These are phyloP conservation scores for Lynx canadensis DNA, from an alignment of 2,113 vertebrate species.

Conservation along the genomic window DNA sequence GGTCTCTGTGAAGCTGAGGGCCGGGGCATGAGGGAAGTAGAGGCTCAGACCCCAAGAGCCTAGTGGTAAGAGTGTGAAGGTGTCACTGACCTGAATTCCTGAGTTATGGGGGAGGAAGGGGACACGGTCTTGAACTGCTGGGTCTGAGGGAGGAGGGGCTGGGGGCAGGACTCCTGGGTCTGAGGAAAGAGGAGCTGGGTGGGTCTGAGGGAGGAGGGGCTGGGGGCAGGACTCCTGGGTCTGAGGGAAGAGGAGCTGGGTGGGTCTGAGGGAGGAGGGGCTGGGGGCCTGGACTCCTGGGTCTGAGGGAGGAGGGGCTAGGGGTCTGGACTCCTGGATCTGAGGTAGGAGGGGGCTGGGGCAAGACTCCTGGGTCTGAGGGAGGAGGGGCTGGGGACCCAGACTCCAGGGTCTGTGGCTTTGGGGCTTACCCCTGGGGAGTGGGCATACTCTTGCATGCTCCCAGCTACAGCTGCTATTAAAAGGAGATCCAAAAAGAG, in stretches of 20 bases:
- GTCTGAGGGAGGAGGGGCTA: neutral
- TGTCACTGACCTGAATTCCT: conserved; percentile 54
- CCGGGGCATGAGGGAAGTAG: neutral
- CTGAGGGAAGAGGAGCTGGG: neutral
- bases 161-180: neutral
- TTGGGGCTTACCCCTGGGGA: neutral
- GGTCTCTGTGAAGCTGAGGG: neutral
- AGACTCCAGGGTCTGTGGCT: neutral
- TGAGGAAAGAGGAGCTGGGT: neutral
- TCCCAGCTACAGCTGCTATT: neutral
- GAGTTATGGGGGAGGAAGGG: neutral
- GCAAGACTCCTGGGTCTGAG: neutral
- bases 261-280: neutral
- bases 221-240: neutral
- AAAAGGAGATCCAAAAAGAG: neutral
- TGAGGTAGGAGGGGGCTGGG: neutral
- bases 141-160: neutral
- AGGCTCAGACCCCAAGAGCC: neutral
- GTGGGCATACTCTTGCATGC: neutral
- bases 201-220: neutral
- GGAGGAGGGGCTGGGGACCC: neutral
- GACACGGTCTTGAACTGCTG: neutral
- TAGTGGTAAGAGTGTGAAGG: neutral
- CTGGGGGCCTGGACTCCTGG: neutral
- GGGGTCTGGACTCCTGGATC: neutral